phyloP scores from a whole-genome alignment of 1,140 invertebrate species.

The Hyphantria cunea region DNA sequence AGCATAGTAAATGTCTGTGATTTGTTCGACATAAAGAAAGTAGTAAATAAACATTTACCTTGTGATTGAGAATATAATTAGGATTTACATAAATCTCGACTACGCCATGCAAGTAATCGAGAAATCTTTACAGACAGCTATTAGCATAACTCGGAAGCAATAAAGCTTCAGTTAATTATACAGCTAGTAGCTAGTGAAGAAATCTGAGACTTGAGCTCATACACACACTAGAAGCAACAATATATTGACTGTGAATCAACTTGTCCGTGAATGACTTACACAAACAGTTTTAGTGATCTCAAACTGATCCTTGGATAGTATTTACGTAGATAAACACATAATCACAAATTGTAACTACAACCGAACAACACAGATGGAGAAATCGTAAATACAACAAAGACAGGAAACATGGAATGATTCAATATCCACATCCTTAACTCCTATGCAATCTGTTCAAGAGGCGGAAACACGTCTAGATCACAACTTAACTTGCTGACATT shows the following conservation, averaged over 20 bases:
- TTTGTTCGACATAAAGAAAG: no score
- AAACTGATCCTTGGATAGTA: slow-evolving; percentile 12
- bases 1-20: no score
- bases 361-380: slow-evolving; percentile 23
- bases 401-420: slow-evolving; percentile 57
- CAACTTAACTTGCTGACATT: slow-evolving; percentile 19
- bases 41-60: no score
- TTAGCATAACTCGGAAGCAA: slow-evolving; percentile 9
- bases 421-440: slow-evolving; percentile 45
- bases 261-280: slow-evolving; percentile 19
- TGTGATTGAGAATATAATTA: no score
- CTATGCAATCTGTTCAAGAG: slow-evolving; percentile 44
- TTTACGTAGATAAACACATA: slow-evolving; percentile 20
- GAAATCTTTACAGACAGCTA: not conserved
- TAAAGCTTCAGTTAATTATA: slow-evolving; percentile 21
- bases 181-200: slow-evolving; percentile 2
- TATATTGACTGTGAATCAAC: slow-evolving; percentile 17
- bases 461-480: slow-evolving; percentile 25
- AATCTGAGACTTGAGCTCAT: slow-evolving; percentile 23
- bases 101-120: no score
- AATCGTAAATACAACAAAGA: slow-evolving; percentile 46
- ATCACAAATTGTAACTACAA: slow-evolving; percentile 32
- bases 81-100: no score
- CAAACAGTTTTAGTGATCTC: slow-evolving; percentile 15
- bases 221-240: slow-evolving; percentile 13